phyloP scores from a whole-genome alignment of 2,113 vertebrate species.

The Serinus canaria region DNA sequence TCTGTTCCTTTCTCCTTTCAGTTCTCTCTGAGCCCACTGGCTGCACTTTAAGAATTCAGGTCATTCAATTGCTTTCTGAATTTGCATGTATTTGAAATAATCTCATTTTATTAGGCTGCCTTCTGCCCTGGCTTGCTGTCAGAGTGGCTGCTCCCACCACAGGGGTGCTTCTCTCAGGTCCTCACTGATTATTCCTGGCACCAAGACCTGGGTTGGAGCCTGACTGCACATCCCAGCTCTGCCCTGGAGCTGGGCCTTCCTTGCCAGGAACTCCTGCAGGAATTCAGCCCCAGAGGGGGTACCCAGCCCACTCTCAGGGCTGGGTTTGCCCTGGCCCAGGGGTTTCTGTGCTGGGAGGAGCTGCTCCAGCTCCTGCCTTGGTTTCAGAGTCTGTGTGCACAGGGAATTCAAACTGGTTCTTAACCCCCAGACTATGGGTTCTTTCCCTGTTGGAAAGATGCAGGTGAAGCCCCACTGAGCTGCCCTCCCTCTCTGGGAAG shows the following conservation, averaged over 20 bases:
- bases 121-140: not conserved
- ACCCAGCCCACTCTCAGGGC: not conserved
- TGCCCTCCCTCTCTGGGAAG: not conserved
- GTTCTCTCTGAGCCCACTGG: not conserved
- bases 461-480: not conserved
- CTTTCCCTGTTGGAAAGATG: not conserved
- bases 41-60: slow-evolving; percentile 41
- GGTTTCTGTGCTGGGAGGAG: not conserved
- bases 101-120: slow-evolving; percentile 4
- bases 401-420: not conserved
- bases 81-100: slow-evolving; percentile 45
- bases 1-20: not conserved
- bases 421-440: not conserved
- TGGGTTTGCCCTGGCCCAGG: not conserved
- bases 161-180: not conserved
- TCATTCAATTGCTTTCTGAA: slow-evolving; percentile 5
- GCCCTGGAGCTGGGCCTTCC: not conserved
- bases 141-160: not conserved
- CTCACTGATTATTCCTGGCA: not conserved
- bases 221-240: not conserved
- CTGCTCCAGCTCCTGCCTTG: not conserved
- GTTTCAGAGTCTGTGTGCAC: not conserved
- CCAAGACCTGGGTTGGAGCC: not conserved
- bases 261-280: not conserved
- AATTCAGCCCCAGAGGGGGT: not conserved